A percentile compares a stretch with the other conserved stretches of the same genome.
phyloP scores from a whole-genome alignment of 1,140 invertebrate species.

The Drosophila orosa region DNA sequence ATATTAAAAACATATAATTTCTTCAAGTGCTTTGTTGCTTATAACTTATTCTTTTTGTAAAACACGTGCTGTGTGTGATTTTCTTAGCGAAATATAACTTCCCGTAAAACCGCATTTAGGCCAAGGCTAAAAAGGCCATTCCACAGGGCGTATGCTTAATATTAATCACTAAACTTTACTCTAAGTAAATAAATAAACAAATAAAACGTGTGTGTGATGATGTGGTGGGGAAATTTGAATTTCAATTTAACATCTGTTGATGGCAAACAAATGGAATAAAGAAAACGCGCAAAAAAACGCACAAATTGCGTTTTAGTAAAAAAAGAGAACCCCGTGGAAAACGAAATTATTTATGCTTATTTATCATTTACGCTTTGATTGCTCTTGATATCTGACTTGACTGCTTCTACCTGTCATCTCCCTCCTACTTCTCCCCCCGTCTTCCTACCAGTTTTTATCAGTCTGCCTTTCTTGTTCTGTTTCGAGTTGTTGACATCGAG shows the following conservation, averaged over 20 bases:
- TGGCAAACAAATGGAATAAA: conserved; percentile 21
- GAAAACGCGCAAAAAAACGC: conserved; percentile 23
- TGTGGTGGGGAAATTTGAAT: conserved; percentile 28
- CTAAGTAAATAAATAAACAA: conserved; percentile 24
- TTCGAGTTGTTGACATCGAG: conserved; percentile 57
- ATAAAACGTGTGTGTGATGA: neutral
- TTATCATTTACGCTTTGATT: conserved; percentile 79
- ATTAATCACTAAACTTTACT: conserved; percentile 35
- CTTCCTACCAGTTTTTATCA: conserved; percentile 11
- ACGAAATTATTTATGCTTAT: conserved; percentile 75
- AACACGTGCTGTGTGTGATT: conserved; percentile 1
- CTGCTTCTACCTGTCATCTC: conserved; percentile 9
- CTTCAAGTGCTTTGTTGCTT: neutral
- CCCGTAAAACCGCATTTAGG: conserved; percentile 29
- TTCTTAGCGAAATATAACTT: conserved; percentile 30
- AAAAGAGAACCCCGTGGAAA: conserved; percentile 13
- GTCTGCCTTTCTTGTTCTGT: conserved; percentile 12
- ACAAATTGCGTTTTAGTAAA: conserved; percentile 68
- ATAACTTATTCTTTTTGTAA: conserved; percentile 45
- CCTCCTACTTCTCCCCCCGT: neutral
- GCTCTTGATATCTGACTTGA: conserved; percentile 52
- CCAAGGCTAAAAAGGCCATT: conserved; percentile 23
- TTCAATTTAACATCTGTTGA: conserved; percentile 46
- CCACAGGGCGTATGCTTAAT: conserved; percentile 43
- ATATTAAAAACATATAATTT: neutral